A percentile compares a stretch with the other conserved stretches of the same genome.
These are phyloP conservation scores for Merluccius polli DNA, from an alignment of 2,797 vertebrate species.

Conservation along the genomic window DNA sequence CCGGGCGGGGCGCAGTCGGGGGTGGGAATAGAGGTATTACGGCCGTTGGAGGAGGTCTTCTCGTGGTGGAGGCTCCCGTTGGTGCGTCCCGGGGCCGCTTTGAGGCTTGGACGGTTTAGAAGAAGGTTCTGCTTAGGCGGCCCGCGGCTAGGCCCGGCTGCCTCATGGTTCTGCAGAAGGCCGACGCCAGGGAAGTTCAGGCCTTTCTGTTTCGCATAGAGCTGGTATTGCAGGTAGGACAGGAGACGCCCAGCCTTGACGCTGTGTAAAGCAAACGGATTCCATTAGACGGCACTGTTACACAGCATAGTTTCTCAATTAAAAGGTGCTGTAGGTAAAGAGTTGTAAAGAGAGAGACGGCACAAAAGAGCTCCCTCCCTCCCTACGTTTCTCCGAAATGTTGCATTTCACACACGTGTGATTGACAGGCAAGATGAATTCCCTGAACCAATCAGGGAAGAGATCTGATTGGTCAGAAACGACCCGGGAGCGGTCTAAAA, in stretches of 20 bases:
- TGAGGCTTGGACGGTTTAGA: conserved; percentile 44
- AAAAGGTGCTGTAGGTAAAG: no score
- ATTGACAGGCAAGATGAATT: neutral
- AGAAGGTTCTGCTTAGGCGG: conserved; percentile 30
- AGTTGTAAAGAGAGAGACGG: no score
- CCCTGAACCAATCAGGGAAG: neutral
- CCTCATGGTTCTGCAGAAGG: conserved; percentile 58
- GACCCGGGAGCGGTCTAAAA: no score
- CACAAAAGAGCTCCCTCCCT: no score
- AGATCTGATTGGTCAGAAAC: no score
- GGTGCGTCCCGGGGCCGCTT: conserved; percentile 19
- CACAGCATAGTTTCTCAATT: no score
- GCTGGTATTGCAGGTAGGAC: conserved; percentile 87
- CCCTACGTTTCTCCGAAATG: no score
- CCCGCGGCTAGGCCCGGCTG: conserved; percentile 72
- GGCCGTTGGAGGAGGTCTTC: conserved; percentile 27
- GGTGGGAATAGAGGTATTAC: conserved; percentile 26
- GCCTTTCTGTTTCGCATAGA: conserved; percentile 90
- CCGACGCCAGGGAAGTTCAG: conserved; percentile 76
- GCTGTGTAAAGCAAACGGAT: conserved; percentile 64
- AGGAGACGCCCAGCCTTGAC: conserved; percentile 89
- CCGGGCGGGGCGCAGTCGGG: conserved; percentile 20
- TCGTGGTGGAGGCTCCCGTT: conserved; percentile 20
- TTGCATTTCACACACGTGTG: no score
- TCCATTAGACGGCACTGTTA: neutral